Base-by-base conservation (phyloP, 2,888 invertebrate species). In the Ectropis crepuscularia region DNA sequence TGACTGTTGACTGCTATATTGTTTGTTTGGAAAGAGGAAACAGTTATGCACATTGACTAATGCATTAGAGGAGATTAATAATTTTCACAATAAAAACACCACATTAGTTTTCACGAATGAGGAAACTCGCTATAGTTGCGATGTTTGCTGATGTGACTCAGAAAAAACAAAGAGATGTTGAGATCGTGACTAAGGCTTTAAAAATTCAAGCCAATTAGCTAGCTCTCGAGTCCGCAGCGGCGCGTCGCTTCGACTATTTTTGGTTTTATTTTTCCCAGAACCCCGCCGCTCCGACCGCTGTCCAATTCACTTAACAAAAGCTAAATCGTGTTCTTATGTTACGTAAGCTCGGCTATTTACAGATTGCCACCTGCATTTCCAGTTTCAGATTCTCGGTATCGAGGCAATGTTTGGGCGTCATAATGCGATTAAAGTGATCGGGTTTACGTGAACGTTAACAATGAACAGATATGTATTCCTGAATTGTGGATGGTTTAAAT, bases 151-250 rank as follows among this genome's bases (percentile, higher is more conserved):
- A 76, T 76, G 79, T 90, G 89, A 90, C 75, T 91, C 90, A 91
- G 81, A 81, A 81, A 80, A 82, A 70, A 77, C 78, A 79, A 78
- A 77, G 82, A 86, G 81, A 80, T 83, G 79, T 76, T 70, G 73
- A 76, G 65, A 68, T 75, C 79, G 85, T 90, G 91, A 92, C 89
- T 90, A 90, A 92, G 83, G 75, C 79, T 85, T 87, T 82, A 89
- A 90, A 90, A 87, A 89, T 89, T 87, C 84, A 84, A 83, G 78
- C 81, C 86, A 88, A 86, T 89, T 89, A 88, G 82, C 80, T 81
- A 78, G 78, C 75, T 76, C 75, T 76, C 73, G 65, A 68, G 73
- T 63, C 7, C 70, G 65, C 65, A 67, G 63, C 66, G 66, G 57
- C 71, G 65, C 70, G 72, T 59, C 57, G 64, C 62, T 42, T 47